Evolutionary conservation across 1,140 invertebrate species (phyloP), one percentile per base, ranked within the genome.

Genomic region (Eriocheir sinensis): DNA sequence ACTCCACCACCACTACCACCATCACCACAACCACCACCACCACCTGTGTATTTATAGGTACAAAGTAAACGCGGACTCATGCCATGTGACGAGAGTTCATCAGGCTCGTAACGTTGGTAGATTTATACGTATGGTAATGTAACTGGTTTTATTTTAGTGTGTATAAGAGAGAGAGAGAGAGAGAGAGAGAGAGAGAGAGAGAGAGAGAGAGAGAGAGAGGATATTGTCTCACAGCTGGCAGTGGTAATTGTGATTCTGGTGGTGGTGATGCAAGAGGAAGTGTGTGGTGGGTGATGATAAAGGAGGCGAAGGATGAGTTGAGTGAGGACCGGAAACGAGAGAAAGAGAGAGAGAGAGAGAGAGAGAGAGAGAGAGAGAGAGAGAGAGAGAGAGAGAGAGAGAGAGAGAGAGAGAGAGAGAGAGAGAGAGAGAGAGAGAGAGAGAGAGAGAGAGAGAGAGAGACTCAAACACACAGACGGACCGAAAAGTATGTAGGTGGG

Each of bases 341-440:
- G 2, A 17, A 53, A 53, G 36, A 88, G 34, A 88, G 34, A 88
- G 8, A 48, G n/a, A 91, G 41, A 60, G 44, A 91, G 41, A 91
- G 40, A 91, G 44, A 91, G 30, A 89, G 86, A 89, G 30, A 89
- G 86, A 89, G 30, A 89, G 86, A 89, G 30, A 89, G 86, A 89
- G 83, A 34, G 0, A 34, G 83, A 34, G 1, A 86, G 34, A 86
- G 21, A 21, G 60, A 3, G 8, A 3, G 60, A n/a, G 27, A n/a
- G 60, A n/a, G 60, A 6, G 86, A 3, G 6, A 89, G 86, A 36
- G 34, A 89, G 38, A 0, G 34, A 3, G 15, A 38, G 34, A 89
- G 86, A 38, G 30, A 17, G 86, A 83, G 0, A 83, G 30, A 2
- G 9, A 83, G 3, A 0, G 2, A 12, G 3, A 83, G 80, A 30